These are phyloP conservation scores for Macrobrachium nipponense DNA, from an alignment of 1,140 invertebrate species.

Conservation along the genomic window DNA sequence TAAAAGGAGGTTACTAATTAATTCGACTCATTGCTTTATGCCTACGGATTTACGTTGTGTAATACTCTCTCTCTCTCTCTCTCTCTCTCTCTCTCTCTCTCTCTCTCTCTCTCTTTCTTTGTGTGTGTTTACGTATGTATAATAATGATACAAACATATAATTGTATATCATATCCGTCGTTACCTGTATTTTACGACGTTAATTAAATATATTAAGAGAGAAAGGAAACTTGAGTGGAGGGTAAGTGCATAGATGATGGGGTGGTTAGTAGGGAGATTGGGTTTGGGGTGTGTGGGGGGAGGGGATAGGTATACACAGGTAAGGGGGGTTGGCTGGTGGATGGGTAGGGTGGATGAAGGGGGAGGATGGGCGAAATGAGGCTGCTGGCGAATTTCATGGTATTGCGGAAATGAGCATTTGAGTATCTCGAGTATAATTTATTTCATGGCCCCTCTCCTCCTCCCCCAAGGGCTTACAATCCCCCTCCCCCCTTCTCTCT, in stretches of 20 bases:
- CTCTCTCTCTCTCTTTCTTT: slow-evolving; percentile 2
- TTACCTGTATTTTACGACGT: too few species aligned
- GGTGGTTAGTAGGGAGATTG: too few species aligned
- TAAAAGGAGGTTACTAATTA: too few species aligned
- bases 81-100: slow-evolving; percentile 18
- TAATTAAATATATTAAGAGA: too few species aligned
- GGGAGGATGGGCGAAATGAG: neutral
- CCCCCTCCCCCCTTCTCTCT: neutral
- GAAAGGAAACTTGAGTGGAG: too few species aligned
- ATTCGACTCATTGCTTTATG: neutral
- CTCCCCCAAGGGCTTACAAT: neutral
- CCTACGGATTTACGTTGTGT: neutral
- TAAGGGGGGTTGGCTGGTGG: neutral
- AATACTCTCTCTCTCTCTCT: slow-evolving; percentile 6
- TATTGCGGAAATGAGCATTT: slow-evolving; percentile 50
- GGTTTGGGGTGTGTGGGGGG: too few species aligned
- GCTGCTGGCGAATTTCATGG: neutral
- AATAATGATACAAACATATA: neutral
- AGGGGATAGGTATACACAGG: too few species aligned
- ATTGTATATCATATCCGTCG: neutral
- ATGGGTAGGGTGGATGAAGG: neutral
- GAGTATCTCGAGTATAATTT: slow-evolving; percentile 46
- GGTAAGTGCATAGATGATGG: too few species aligned
- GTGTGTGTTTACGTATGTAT: neutral
- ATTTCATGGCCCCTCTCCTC: too few species aligned